Percentiles rank a stretch among this genome's conserved stretches.
Conservation (phyloP, 1,140 invertebrate species). For the Brevipalpus yothersi region DNA sequence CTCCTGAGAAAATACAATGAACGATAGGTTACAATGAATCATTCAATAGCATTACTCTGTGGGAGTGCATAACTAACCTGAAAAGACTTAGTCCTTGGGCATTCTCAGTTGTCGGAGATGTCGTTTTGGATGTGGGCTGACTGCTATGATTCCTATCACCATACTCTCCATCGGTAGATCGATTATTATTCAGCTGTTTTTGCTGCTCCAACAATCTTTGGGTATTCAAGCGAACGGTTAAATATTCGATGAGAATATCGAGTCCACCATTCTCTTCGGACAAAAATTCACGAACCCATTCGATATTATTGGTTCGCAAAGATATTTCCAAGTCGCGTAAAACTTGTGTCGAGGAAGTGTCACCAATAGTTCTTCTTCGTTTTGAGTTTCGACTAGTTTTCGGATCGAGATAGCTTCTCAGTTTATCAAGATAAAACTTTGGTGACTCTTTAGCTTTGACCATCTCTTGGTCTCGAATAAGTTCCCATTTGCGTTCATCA, state of each 20-base stretch:
- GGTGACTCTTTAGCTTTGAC: conserved; percentile 91
- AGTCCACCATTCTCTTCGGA: conserved; percentile 84
- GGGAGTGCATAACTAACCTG: too few species aligned
- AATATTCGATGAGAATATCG: conserved; percentile 86
- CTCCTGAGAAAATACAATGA: not conserved
- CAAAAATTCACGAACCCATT: conserved; percentile 95
- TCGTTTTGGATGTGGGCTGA: not conserved
- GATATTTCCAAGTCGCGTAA: conserved; percentile 94
- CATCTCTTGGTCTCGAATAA: conserved; percentile 67
- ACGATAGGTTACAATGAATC: not conserved
- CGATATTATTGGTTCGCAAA: conserved; percentile 91
- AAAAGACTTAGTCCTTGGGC: too few species aligned
- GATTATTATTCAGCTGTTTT: not conserved
- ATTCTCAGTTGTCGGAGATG: not conserved
- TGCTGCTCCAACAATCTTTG: conserved; percentile 16
- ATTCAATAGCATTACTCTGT: too few species aligned
- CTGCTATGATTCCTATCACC: not conserved
- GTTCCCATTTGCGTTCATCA: conserved; percentile 57
- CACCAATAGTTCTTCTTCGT: conserved; percentile 88
- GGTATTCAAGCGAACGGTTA: conserved; percentile 75
- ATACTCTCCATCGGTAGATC: not conserved
- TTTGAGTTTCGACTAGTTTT: conserved; percentile 35
- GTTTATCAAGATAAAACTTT: conserved; percentile 71
- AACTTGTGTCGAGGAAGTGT: conserved; percentile 92
- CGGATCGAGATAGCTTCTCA: conserved; percentile 80